Evolutionary conservation across 2,888 invertebrate species (phyloP).

Genomic region (Cheiracanthium punctorium): DNA sequence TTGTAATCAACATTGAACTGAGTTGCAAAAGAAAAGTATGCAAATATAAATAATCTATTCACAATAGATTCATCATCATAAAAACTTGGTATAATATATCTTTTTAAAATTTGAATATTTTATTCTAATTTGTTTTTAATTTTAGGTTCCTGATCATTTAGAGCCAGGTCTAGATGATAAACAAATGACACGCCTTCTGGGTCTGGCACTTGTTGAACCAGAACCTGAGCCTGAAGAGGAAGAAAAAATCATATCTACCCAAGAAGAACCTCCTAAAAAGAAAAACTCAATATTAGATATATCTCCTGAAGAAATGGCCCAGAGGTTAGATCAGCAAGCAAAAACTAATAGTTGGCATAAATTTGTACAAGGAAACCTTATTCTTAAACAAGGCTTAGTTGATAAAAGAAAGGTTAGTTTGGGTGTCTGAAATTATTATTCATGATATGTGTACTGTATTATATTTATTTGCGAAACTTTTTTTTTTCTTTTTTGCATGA

Average conservation of each 20-base stretch:
- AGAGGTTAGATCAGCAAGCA: conserved; percentile 82
- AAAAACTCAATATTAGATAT: conserved; percentile 71
- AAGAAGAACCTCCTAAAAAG: conserved; percentile 47
- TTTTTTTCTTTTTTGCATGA: too few relatives aligned
- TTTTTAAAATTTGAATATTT: too few relatives aligned
- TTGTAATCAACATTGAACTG: too few relatives aligned
- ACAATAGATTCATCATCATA: too few relatives aligned
- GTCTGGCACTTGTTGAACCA: conserved; percentile 81
- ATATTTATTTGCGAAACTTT: too few relatives aligned
- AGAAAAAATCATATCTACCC: conserved; percentile 75
- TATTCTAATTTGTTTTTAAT: conserved; percentile 27
- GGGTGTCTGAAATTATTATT: too few relatives aligned
- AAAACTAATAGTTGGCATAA: conserved; percentile 85
- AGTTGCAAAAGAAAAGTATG: too few relatives aligned
- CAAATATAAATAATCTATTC: too few relatives aligned
- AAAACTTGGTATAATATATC: too few relatives aligned
- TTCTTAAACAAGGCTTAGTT: conserved; percentile 94
- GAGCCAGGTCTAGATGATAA: conserved; percentile 92
- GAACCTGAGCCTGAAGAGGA: conserved; percentile 38
- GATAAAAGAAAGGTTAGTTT: conserved; percentile 88
- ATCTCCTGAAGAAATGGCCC: conserved; percentile 73
- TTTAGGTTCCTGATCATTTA: conserved; percentile 80
- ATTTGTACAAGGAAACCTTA: conserved; percentile 92
- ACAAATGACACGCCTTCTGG: conserved; percentile 86
- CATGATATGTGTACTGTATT: too few relatives aligned